phyloP scores from a whole-genome alignment of 2,888 invertebrate species.

The Geotrupes spiniger region DNA sequence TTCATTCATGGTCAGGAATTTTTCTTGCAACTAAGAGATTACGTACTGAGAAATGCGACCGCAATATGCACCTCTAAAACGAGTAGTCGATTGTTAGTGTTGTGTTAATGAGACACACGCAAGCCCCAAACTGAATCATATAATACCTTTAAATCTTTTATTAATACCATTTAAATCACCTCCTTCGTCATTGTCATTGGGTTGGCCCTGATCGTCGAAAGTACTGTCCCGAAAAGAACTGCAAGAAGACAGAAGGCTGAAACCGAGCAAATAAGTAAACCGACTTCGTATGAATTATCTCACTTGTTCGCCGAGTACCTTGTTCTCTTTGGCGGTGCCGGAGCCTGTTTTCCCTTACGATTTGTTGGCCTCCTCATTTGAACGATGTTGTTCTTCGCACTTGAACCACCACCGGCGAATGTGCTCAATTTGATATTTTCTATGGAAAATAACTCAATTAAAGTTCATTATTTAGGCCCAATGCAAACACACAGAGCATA shows the following conservation, averaged over 20 bases:
- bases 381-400: constrained; percentile 64
- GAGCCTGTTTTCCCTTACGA: constrained; percentile 89
- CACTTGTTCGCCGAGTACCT: constrained; percentile 57
- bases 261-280: constrained; percentile 36
- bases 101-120: constrained; percentile 4
- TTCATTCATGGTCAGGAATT: no score
- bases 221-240: constrained; percentile 85
- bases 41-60: no score
- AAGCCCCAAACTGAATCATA: constrained; percentile 29
- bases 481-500: no score
- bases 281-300: background rate
- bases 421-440: constrained; percentile 55
- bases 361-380: constrained; percentile 85
- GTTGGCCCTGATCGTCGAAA: constrained; percentile 64
- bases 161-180: constrained; percentile 54
- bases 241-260: constrained; percentile 75
- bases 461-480: no score
- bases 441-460: constrained; percentile 6
- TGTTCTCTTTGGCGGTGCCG: constrained; percentile 93
- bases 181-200: constrained; percentile 56
- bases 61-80: no score
- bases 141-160: constrained; percentile 47
- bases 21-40: no score
- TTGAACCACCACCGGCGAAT: constrained; percentile 58
- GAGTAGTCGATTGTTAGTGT: no score